phyloP scores from a whole-genome alignment of 2,797 vertebrate species.

The Ptychadena robeensis region DNA sequence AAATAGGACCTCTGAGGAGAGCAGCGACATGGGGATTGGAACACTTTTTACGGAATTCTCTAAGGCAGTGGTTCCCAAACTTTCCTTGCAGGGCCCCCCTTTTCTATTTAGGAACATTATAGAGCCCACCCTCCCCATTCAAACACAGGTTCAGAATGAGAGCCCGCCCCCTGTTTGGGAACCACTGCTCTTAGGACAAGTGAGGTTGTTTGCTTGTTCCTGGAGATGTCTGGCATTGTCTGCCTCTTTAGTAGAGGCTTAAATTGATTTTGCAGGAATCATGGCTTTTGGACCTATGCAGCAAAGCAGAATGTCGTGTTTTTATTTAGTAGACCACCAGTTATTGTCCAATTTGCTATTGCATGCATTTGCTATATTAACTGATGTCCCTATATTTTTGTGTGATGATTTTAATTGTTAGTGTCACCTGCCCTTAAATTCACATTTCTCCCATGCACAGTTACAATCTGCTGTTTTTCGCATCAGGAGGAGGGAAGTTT shows the following conservation, averaged over 20 bases:
- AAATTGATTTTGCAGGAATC: no score
- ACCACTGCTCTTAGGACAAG: not conserved
- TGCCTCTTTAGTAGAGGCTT: not conserved
- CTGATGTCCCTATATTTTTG: not conserved
- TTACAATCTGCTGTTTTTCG: constrained; percentile 96
- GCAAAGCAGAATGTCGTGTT: not conserved
- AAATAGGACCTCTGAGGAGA: no score
- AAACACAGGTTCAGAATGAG: no score
- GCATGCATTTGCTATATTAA: not conserved
- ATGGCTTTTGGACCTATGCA: not conserved
- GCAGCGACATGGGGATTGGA: no score
- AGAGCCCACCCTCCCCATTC: no score
- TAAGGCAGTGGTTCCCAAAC: no score
- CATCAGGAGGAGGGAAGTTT: constrained; percentile 97
- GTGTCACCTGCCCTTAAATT: not conserved
- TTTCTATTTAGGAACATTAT: no score
- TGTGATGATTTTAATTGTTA: not conserved
- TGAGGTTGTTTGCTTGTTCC: not conserved
- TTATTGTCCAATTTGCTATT: not conserved
- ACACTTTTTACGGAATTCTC: no score
- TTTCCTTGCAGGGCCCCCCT: no score
- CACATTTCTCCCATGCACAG: constrained; percentile 70
- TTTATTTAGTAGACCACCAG: not conserved
- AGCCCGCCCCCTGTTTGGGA: no score
- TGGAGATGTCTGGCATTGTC: not conserved